Conservation (phyloP, 2,113 vertebrate species). For the Sylvietta virens region DNA sequence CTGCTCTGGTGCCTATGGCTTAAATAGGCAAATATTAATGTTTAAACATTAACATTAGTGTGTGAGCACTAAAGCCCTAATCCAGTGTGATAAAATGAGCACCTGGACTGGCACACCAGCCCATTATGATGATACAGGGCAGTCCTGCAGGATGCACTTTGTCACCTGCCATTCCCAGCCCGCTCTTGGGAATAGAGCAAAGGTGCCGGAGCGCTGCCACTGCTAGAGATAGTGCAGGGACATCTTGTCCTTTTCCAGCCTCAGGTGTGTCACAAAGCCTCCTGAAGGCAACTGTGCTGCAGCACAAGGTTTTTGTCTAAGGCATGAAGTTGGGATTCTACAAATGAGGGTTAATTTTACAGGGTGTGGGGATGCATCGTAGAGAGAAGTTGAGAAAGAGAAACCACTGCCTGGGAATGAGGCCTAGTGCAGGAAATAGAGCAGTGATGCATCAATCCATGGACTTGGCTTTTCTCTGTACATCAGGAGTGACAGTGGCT, state of each 20-base stretch:
- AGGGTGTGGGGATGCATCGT: background rate
- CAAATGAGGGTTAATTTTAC: background rate
- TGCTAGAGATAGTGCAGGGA: rapidly evolving
- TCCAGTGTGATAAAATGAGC: background rate
- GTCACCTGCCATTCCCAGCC: background rate
- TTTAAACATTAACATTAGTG: too few relatives aligned
- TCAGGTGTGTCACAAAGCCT: background rate
- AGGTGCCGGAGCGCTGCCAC: background rate
- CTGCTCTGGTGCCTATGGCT: background rate
- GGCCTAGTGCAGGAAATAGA: background rate
- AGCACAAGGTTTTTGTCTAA: background rate
- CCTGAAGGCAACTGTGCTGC: background rate
- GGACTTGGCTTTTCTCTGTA: background rate
- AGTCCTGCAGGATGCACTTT: background rate
- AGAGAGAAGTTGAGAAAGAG: background rate
- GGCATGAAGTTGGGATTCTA: background rate
- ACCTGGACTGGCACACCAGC: background rate
- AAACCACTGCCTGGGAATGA: background rate
- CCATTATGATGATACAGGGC: background rate
- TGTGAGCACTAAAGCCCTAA: background rate
- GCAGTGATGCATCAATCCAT: too few relatives aligned
- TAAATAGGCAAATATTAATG: conserved; percentile 36
- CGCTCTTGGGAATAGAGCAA: background rate
- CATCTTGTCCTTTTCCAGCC: background rate
- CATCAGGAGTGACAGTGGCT: background rate